phyloP scores from a whole-genome alignment of 2,797 vertebrate species.

The Coccyzus lansbergi region DNA sequence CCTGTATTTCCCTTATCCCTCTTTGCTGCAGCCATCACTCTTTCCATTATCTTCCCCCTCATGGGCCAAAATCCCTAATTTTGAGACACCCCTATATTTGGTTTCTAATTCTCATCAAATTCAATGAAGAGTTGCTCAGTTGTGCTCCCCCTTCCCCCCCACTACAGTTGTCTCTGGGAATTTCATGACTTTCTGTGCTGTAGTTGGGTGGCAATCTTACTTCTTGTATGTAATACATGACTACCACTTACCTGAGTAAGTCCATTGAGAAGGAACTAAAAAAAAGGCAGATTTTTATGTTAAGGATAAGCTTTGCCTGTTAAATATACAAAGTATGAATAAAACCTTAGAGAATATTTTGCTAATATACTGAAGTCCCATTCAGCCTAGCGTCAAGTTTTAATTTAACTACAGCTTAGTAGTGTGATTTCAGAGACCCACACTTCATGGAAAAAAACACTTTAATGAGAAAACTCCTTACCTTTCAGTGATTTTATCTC shows the following conservation, averaged over 20 bases:
- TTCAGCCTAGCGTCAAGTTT: neutral
- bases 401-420: neutral
- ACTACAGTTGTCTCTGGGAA: neutral
- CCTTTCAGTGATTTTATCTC: neutral
- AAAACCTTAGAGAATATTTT: neutral
- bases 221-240: neutral
- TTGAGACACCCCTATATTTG: neutral
- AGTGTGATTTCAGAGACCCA: neutral
- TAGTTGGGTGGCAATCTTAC: neutral
- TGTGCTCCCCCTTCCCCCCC: too few species aligned
- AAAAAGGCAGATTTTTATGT: neutral
- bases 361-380: neutral
- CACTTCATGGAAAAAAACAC: neutral
- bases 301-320: neutral
- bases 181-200: neutral
- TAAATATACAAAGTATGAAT: neutral
- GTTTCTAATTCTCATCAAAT: neutral
- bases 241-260: neutral
- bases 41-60: neutral
- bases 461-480: neutral
- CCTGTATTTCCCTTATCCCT: neutral
- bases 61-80: neutral
- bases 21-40: neutral
- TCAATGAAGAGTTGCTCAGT: neutral
- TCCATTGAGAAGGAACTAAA: neutral